These are phyloP conservation scores for Acanthopagrus latus DNA, from an alignment of 2,797 vertebrate genomes.

Conservation along the genomic window DNA sequence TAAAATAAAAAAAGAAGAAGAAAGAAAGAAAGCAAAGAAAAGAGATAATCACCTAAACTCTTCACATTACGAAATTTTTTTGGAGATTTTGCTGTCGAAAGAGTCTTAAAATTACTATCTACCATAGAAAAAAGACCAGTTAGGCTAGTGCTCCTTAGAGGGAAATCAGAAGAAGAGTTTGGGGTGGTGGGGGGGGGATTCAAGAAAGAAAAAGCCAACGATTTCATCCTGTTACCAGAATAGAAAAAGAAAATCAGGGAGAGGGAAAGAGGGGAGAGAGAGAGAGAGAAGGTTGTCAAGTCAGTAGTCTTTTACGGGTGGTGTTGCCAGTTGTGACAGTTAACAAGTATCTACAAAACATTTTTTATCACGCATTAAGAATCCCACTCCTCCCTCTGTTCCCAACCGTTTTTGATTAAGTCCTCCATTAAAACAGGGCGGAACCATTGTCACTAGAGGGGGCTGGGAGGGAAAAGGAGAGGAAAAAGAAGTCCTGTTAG, in stretches of 20 bases:
- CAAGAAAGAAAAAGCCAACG: conserved; percentile 78
- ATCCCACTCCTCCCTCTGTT: conserved; percentile 78
- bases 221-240: conserved; percentile 90
- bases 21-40: not conserved
- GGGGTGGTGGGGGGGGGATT: conserved; percentile 67
- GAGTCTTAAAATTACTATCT: conserved; percentile 94
- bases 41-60: conserved; percentile 85
- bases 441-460: conserved; percentile 83
- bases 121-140: conserved; percentile 94
- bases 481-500: conserved; percentile 83
- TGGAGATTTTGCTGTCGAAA: conserved; percentile 88
- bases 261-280: not conserved
- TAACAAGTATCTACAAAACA: conserved; percentile 96
- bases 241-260: conserved; percentile 76
- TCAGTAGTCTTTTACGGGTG: conserved; percentile 96
- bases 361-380: conserved; percentile 81
- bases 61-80: conserved; percentile 91
- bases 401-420: conserved; percentile 77
- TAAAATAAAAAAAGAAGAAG: conserved; percentile 84
- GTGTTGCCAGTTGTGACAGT: conserved; percentile 95
- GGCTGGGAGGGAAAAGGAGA: conserved; percentile 37
- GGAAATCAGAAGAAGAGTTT: conserved; percentile 77
- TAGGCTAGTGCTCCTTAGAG: conserved; percentile 90
- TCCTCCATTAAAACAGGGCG: conserved; percentile 89
- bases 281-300: conserved; percentile 86